These are phyloP conservation scores for Petrolisthes cinctipes DNA, from an alignment of 2,888 invertebrate species.

Conservation along the genomic window DNA sequence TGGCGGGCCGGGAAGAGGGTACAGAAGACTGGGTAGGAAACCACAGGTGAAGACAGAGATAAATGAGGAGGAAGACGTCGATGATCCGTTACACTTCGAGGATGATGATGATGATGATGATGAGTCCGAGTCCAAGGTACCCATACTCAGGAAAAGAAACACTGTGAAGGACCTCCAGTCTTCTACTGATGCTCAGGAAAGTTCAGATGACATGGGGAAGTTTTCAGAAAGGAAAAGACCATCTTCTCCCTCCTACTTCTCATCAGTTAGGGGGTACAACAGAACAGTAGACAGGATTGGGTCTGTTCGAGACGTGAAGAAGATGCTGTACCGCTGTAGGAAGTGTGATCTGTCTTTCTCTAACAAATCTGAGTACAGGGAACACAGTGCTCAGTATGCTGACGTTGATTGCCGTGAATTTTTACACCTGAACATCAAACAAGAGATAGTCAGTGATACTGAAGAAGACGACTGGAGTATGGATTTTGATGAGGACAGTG, in stretches of 20 bases:
- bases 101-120: conserved; percentile 2
- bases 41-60: background rate
- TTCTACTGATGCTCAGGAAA: background rate
- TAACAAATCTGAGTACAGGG: conserved; percentile 31
- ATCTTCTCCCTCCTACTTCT: no score
- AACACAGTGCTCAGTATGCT: conserved; percentile 28
- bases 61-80: conserved; percentile 41
- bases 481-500: conserved; percentile 17
- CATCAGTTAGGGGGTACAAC: background rate
- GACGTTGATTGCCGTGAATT: conserved; percentile 28
- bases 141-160: no score
- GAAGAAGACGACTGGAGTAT: background rate
- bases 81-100: conserved; percentile 27
- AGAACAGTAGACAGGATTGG: conserved; percentile 23
- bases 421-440: background rate
- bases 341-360: conserved; percentile 38
- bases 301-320: conserved; percentile 48
- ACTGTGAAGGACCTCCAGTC: no score
- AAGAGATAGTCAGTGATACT: background rate
- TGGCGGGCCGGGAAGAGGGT: background rate
- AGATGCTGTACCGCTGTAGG: conserved; percentile 46
- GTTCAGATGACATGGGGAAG: background rate
- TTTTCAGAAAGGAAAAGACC: background rate
- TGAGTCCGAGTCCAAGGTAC: background rate
- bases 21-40: background rate